Conservation (phyloP, 2,113 vertebrate genomes). For the Leptobrachium ailaonicum region DNA sequence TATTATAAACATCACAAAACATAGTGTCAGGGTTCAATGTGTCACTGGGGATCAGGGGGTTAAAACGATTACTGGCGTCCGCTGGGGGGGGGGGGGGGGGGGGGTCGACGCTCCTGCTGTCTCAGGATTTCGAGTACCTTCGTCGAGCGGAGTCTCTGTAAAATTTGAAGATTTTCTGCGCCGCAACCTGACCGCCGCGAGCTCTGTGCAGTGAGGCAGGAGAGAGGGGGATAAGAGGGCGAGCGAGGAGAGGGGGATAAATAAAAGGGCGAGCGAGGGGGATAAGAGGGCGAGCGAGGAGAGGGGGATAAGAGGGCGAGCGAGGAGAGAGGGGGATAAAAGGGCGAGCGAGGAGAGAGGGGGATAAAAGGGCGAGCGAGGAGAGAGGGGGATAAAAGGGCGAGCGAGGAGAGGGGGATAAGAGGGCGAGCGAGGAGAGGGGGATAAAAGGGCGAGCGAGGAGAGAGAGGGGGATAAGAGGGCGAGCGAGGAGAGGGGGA, state of each 20-base stretch:
- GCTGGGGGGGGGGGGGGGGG: too few relatives aligned
- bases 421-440: neutral
- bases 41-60: too few relatives aligned
- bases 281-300: neutral
- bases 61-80: too few relatives aligned
- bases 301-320: too few relatives aligned
- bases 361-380: too few relatives aligned
- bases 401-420: neutral
- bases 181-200: constrained; percentile 74
- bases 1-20: too few relatives aligned
- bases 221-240: neutral
- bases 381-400: too few relatives aligned
- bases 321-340: too few relatives aligned
- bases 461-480: neutral
- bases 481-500: neutral
- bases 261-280: neutral
- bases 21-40: too few relatives aligned
- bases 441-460: neutral
- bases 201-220: constrained; percentile 79
- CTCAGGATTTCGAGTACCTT: constrained; percentile 80
- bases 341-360: too few relatives aligned
- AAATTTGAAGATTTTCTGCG: constrained; percentile 83
- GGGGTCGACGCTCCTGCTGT: neutral
- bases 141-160: constrained; percentile 79
- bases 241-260: neutral